A percentile compares a stretch with the other conserved stretches of the same genome.
Evolutionary conservation across 2,113 vertebrate species (phyloP).

Genomic region (Brachyhypopomus occidentalis): DNA sequence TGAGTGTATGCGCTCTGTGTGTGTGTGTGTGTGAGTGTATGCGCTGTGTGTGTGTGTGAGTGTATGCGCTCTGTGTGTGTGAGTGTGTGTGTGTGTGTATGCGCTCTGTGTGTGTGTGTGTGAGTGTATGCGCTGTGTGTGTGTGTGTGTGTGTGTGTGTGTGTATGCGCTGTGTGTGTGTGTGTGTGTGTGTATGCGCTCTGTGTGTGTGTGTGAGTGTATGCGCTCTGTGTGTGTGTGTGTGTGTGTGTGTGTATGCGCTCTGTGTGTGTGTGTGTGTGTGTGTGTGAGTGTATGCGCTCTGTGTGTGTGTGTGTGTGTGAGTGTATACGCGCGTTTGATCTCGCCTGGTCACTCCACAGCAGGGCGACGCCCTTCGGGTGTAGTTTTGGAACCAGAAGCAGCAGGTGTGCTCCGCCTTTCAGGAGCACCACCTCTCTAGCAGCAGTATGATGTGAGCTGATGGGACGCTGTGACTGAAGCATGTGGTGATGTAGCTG

Average conservation of each 20-base stretch:
- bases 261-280: conserved; percentile 29
- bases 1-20: no score
- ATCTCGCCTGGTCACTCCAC: no score
- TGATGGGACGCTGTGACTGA: no score
- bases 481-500: no score
- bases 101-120: conserved; percentile 12
- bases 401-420: no score
- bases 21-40: not conserved
- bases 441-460: no score
- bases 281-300: not conserved
- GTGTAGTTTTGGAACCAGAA: no score
- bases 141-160: conserved; percentile 7
- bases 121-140: no score
- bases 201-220: no score
- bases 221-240: conserved; percentile 3
- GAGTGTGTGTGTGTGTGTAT: conserved; percentile 3
- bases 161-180: conserved; percentile 5
- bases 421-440: no score
- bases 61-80: no score
- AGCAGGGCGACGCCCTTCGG: no score
- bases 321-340: not conserved
- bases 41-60: conserved; percentile 5
- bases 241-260: conserved; percentile 1
- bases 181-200: conserved; percentile 1
- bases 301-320: conserved; percentile 7